phyloP scores from a whole-genome alignment of 2,888 invertebrate species.

The Rhagonycha lutea region DNA sequence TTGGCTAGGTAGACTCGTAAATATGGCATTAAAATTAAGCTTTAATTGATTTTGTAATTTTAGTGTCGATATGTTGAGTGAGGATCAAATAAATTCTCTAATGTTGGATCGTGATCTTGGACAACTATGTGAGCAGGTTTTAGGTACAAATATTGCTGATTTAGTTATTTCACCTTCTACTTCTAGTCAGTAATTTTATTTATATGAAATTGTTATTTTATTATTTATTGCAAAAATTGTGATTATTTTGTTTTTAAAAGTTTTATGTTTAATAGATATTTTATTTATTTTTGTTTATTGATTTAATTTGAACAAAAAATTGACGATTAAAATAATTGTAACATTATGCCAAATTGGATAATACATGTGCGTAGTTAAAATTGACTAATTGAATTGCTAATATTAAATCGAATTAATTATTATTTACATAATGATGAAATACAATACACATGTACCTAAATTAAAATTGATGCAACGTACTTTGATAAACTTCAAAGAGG shows the following conservation, averaged over 20 bases:
- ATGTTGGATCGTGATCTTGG: constrained; percentile 76
- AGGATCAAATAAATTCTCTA: constrained; percentile 74
- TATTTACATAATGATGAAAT: background rate
- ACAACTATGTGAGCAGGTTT: constrained; percentile 69
- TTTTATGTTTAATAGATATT: background rate
- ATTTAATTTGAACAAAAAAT: background rate
- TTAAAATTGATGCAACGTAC: background rate
- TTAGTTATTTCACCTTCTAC: constrained; percentile 47
- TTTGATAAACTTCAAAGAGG: background rate
- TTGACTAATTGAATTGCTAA: background rate
- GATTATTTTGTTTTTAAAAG: background rate
- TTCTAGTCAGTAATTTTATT: constrained; percentile 33
- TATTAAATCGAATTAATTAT: background rate
- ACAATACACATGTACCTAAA: background rate
- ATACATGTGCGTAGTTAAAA: background rate
- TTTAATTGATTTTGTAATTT: constrained; percentile 39
- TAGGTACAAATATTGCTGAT: constrained; percentile 62
- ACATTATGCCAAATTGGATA: background rate
- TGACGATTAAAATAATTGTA: background rate
- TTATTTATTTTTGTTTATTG: background rate
- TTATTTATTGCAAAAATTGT: background rate
- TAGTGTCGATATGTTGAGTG: constrained; percentile 77
- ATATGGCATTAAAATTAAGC: background rate
- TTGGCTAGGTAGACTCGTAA: constrained; percentile 59
- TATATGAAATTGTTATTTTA: constrained; percentile 3